phyloP scores from a whole-genome alignment of 2,113 vertebrate genomes.

The Trematocara zebra region DNA sequence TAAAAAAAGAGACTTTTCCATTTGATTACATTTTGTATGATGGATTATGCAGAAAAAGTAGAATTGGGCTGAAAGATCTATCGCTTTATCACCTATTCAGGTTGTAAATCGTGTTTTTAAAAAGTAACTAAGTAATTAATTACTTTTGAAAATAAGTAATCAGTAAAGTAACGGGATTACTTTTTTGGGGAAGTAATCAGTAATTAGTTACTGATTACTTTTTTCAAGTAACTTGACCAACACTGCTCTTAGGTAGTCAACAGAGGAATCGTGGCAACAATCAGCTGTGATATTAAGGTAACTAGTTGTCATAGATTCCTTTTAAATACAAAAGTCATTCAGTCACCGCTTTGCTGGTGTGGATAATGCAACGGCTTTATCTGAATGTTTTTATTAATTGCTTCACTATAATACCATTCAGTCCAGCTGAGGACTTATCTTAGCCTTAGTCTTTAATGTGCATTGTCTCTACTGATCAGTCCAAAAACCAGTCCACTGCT shows the following conservation, averaged over 20 bases:
- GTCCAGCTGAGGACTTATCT: background rate
- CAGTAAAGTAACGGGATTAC: no score
- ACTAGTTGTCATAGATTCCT: background rate
- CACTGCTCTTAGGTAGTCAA: background rate
- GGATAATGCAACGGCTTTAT: background rate
- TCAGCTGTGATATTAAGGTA: background rate
- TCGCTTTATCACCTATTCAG: no score
- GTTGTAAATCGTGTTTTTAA: no score
- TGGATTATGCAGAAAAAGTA: no score
- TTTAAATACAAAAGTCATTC: background rate
- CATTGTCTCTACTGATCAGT: conserved; percentile 3
- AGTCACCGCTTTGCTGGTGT: background rate
- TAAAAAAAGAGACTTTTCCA: no score
- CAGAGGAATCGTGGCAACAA: background rate
- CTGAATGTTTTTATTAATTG: background rate
- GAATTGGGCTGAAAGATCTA: no score
- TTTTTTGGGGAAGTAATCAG: no score
- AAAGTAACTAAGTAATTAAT: no score
- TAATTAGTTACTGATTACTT: no score
- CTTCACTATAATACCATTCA: background rate
- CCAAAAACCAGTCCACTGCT: background rate
- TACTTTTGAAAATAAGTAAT: no score
- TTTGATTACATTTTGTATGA: no score
- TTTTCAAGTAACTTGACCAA: no score
- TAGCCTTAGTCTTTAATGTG: background rate